Base-by-base conservation (phyloP, 2,113 vertebrate genomes). In the Dicaeum eximium region DNA sequence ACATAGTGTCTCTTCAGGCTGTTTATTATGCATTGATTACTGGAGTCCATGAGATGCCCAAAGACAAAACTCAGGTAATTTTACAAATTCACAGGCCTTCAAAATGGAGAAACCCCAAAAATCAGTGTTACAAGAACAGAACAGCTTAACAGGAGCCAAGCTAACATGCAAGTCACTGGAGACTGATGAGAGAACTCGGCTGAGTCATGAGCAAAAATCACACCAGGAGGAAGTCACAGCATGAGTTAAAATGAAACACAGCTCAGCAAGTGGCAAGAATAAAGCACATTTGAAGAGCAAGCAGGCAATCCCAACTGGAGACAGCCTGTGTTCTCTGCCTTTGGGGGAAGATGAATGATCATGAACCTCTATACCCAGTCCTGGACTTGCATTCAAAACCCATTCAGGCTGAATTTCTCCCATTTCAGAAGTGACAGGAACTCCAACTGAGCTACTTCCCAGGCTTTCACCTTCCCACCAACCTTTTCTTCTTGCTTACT, bases 191-290 rank as follows among this genome's bases (percentile, higher is more conserved):
- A 88, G 50, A 75, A 72, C 47, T 90, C 7, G 15, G 67, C 7
- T 94, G 82, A 95, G 53, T 96, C 90, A 94, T 19, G 23, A 40
- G 28, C 35, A 83, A 70, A 82, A 90, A 50, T 62, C 51, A 50
- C 45, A 70, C 27, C 38, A 94, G 67, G 44, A 92, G 82, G 92
- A 97, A 95, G 88, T 86, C 80, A 44, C 64, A 66, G 87, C 70
- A 35, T 25, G 50, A 87, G 81, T 73, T 61, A 79, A 83, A 95
- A 69, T 20, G 79, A 90, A 94, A 65, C 54, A 37, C 1, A 24
- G 80, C 60, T 91, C 84, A 69, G 61, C 6, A 14, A 91, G 45
- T 16, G 33, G 62, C 50, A 80, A 65, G 78, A 75, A 70, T 27
- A 80, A 82, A 93, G 47, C 27, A 54, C 28, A 37, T 61, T 1